Base-by-base conservation (phyloP, 2,797 vertebrate species). In the Melanotaenia maccullochi region DNA sequence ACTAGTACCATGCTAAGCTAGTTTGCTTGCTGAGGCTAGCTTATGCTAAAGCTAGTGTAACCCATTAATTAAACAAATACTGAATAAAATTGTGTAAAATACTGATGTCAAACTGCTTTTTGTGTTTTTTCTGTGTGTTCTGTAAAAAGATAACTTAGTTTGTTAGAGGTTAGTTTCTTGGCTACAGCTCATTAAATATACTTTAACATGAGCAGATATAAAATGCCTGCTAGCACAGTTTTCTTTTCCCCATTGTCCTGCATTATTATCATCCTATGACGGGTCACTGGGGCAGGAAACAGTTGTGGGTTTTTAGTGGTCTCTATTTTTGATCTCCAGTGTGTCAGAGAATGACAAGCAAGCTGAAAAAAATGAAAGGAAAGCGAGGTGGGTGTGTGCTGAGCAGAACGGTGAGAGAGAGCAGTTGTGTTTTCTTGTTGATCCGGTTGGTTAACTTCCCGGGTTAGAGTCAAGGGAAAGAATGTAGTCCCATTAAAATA, bases 401-500 rank as follows among this genome's bases (percentile, higher is more conserved):
- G 44, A 42, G 51, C 33, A 52, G 36, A 65, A 52, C 72, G 55
- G 33, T 75, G 58, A 64, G 55, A 80, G 58, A 70, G 60, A 60
- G 40, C 51, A 71, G 61, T 68, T 73, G 28, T 75, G 51, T 77
- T 76, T 83, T 89, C 91, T 66, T 0, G 91, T 89, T 54, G 55
- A 71, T 89, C 90, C 84, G 90, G 90, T 93, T 86, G 62, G 88
- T 89, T 73, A 25, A 88, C 74, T 89, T 65, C 63, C 73, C 63
- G 57, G 35, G 44, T 56, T n/a, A 14, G 14, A 79, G 85, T 68
- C 28, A 78, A 87, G 74, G 58, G 58, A 76, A 90, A 85, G 85
- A 92, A 91, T 90, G 85, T 4, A 2, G 70, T 52, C 75, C 75
- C 73, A 79, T 81, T 84, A 77, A 67, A 86, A 73, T 1, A 22